Conservation (phyloP, 2,797 vertebrate species). For the Crypturellus tataupa region DNA sequence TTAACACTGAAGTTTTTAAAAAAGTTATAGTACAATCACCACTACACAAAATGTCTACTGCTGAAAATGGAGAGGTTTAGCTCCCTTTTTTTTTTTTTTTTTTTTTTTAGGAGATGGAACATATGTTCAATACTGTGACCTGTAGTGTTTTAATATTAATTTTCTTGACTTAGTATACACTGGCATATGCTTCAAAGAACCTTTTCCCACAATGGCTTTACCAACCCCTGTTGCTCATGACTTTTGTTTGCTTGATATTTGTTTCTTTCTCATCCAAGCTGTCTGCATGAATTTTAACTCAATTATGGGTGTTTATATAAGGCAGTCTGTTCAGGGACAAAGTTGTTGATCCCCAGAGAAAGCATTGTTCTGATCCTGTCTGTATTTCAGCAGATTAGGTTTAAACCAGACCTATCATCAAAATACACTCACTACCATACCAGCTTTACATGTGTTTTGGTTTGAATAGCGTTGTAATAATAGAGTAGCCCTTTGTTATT, state of each 20-base stretch:
- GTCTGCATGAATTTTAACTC: constrained; percentile 68
- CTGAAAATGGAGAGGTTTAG: background rate
- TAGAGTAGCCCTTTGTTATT: constrained; percentile 52
- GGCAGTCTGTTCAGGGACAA: constrained; percentile 58
- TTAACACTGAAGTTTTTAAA: background rate
- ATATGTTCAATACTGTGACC: background rate
- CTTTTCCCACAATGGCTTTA: background rate
- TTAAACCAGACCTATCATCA: constrained; percentile 67
- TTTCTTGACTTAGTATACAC: background rate
- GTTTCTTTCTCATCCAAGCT: constrained; percentile 60
- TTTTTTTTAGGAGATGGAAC: background rate
- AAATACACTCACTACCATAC: constrained; percentile 24
- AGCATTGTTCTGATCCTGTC: constrained; percentile 53
- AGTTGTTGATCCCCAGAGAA: constrained; percentile 63
- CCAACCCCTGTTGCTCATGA: constrained; percentile 37
- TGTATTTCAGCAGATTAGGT: constrained; percentile 66
- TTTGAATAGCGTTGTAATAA: constrained; percentile 14
- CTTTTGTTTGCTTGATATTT: constrained; percentile 58
- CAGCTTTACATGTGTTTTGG: constrained; percentile 43
- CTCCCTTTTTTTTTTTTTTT: background rate
- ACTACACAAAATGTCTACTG: background rate
- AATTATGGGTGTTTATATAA: constrained; percentile 69
- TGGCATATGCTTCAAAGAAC: constrained; percentile 32
- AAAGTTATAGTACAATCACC: background rate
- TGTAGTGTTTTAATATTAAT: constrained; percentile 49